Conservation (phyloP, 2,888 invertebrate genomes). For the Micoletzkya japonica region DNA sequence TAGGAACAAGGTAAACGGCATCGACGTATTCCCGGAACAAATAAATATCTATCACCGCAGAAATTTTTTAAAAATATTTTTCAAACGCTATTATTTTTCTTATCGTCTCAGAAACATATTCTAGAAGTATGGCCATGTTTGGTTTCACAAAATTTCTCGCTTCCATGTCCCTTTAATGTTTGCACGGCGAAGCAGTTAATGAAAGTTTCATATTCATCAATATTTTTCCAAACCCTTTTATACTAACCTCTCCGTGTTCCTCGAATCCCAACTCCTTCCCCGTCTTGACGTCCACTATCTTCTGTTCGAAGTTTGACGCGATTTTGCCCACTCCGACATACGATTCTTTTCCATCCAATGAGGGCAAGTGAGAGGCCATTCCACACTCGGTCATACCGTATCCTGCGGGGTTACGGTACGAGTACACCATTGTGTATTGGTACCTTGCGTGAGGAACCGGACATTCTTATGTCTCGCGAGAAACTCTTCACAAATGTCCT, state of each 20-base stretch:
- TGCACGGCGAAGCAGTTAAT: too few species aligned
- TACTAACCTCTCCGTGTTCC: slow-evolving; percentile 74
- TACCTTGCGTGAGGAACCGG: slow-evolving; percentile 34
- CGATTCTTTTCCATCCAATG: slow-evolving; percentile 66
- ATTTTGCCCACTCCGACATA: slow-evolving; percentile 75
- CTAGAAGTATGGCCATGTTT: too few species aligned
- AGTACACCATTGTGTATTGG: background rate
- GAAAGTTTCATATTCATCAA: background rate
- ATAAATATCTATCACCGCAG: too few species aligned
- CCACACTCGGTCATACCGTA: slow-evolving; percentile 80
- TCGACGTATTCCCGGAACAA: too few species aligned
- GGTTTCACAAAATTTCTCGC: too few species aligned
- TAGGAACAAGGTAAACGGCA: too few species aligned
- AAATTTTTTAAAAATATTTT: too few species aligned
- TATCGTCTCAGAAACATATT: too few species aligned
- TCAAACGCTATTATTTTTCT: too few species aligned
- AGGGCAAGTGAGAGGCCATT: slow-evolving; percentile 69
- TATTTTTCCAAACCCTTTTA: background rate
- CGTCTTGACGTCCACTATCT: slow-evolving; percentile 67
- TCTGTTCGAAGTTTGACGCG: slow-evolving; percentile 73
- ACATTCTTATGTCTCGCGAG: slow-evolving; percentile 30
- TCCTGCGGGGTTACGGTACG: slow-evolving; percentile 64
- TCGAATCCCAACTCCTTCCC: slow-evolving; percentile 72
- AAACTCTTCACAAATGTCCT: slow-evolving; percentile 49
- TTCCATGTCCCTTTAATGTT: too few species aligned